These are phyloP conservation scores for Rhinichthys osculus DNA, from an alignment of 2,797 vertebrate species.

Conservation along the genomic window DNA sequence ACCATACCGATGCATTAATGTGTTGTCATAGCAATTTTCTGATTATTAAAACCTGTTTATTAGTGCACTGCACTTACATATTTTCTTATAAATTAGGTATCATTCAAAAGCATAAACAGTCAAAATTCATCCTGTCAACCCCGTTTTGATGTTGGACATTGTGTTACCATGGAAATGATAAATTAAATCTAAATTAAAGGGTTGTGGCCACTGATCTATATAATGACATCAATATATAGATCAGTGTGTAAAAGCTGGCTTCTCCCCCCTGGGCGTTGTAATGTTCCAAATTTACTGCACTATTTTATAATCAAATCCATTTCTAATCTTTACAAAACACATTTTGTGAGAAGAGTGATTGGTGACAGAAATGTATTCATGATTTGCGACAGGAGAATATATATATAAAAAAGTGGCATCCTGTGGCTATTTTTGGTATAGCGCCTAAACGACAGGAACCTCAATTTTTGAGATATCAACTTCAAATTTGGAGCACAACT, in stretches of 20 bases:
- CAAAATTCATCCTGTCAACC: background rate
- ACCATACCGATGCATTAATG: background rate
- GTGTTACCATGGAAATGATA: background rate
- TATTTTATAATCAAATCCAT: background rate
- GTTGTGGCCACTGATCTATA: background rate
- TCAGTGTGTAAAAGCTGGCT: background rate
- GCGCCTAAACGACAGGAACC: too few species aligned
- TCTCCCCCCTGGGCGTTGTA: background rate
- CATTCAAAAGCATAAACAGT: background rate
- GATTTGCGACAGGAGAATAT: too few species aligned
- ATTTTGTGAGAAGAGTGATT: background rate
- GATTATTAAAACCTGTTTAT: background rate
- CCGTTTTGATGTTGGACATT: background rate
- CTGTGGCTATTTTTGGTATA: too few species aligned
- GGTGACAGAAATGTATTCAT: background rate
- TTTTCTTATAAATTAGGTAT: background rate
- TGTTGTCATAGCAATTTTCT: background rate
- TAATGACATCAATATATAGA: too few species aligned
- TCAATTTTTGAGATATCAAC: too few species aligned
- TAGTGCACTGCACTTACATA: background rate
- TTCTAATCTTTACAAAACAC: background rate
- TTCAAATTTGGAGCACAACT: too few species aligned
- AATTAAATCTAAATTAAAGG: background rate
- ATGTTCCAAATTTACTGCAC: background rate
- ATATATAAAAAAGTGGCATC: too few species aligned